phyloP scores from a whole-genome alignment of 2,113 vertebrate species.

The Stictonetta naevosa region DNA sequence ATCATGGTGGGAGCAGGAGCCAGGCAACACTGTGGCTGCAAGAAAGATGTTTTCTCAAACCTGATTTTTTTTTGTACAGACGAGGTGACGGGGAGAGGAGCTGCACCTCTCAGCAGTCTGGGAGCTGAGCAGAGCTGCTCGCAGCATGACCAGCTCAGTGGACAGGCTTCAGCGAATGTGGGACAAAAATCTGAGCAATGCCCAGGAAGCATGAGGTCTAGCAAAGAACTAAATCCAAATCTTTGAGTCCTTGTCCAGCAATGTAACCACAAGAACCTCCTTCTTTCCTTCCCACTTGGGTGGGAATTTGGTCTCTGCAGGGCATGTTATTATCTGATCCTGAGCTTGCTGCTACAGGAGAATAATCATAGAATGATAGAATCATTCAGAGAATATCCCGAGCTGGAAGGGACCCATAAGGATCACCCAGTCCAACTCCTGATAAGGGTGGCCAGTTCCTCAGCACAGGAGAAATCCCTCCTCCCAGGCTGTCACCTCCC shows the following conservation, averaged over 20 bases:
- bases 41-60: background rate
- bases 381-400: too few relatives aligned
- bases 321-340: background rate
- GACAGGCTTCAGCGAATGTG: background rate
- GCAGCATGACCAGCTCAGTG: background rate
- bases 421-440: too few relatives aligned
- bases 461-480: background rate
- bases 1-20: background rate
- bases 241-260: background rate
- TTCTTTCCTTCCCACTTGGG: background rate
- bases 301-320: background rate
- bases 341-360: background rate
- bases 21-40: rapidly evolving
- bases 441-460: background rate
- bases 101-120: background rate
- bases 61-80: background rate
- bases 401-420: too few relatives aligned
- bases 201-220: background rate
- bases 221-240: background rate
- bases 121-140: background rate
- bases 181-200: background rate
- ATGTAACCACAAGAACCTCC: background rate
- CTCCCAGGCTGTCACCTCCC: background rate
- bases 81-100: background rate
- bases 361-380: background rate